phyloP scores from a whole-genome alignment of 2,797 vertebrate species.

The Oophaga sylvatica region DNA sequence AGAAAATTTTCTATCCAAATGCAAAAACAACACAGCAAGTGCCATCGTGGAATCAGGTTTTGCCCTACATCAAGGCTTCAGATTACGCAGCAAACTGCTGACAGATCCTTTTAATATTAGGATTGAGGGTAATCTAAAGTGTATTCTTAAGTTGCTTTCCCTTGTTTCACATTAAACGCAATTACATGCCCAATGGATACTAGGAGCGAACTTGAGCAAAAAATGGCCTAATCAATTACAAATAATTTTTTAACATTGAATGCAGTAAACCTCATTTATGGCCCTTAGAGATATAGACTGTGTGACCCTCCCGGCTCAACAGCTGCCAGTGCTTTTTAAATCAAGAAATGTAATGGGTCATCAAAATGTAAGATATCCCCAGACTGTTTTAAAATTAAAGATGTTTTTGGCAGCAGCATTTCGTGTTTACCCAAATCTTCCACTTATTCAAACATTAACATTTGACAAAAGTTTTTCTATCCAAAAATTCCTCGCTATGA shows the following conservation, averaged over 20 bases:
- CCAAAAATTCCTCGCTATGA: background rate
- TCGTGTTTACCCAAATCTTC: background rate
- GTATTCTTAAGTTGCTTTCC: background rate
- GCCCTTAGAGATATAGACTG: background rate
- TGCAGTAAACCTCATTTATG: too few species aligned
- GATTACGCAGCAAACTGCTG: too few species aligned
- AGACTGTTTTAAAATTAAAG: background rate
- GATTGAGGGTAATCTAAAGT: too few species aligned
- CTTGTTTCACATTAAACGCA: background rate
- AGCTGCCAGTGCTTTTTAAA: background rate
- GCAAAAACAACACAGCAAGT: too few species aligned
- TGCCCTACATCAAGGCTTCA: too few species aligned
- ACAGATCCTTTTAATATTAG: too few species aligned
- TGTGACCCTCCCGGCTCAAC: background rate
- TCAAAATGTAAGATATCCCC: background rate
- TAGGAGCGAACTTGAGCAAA: too few species aligned
- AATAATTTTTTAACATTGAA: too few species aligned
- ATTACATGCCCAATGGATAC: too few species aligned
- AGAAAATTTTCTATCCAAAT: too few species aligned
- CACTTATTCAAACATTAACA: background rate
- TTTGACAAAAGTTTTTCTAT: background rate
- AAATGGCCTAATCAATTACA: too few species aligned
- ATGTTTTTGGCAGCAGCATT: background rate
- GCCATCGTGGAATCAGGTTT: too few species aligned
- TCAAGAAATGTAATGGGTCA: background rate